Evolutionary conservation across 2,888 invertebrate species (phyloP), one percentile per base, ranked within the genome.

Genomic region (Sipunculus nudus): DNA sequence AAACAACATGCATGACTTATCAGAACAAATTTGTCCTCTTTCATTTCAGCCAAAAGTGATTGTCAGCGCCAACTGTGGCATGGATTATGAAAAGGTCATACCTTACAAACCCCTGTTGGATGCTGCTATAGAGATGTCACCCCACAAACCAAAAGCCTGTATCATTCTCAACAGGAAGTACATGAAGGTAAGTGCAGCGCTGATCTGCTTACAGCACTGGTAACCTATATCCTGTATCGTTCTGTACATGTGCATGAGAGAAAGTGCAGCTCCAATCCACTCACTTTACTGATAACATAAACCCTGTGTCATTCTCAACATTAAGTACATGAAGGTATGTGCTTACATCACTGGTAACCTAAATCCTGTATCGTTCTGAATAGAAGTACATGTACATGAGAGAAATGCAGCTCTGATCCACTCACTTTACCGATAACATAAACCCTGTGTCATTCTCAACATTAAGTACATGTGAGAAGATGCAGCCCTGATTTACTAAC

Each of bases 51-150:
- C 96, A 0, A 93, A 92, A 74, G 89, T 95, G 3, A 89, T 96
- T 29, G 90, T 96, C 32, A 91, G 93, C 0, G 93, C 94, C 0
- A 95, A 93, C 82, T 94, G 92, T 78, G 96, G 96, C 1, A 87
- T 96, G 13, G 96, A 96, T 81, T 95, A 94, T 0, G 89, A 89
- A 65, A 91, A 90, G 85, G 87, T 92, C 57, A 89, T 96, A 58
- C 88, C 88, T 88, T 92, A 94, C 81, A 92, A 92, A 75, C 89
- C 89, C 25, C 91, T 93, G 76, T 81, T 94, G 59, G 92, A 93
- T 80, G 90, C 90, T 75, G 95, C 96, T 0, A 86, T 96, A 21
- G 88, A 89, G 75, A 79, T 86, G 53, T 89, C 79, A n/a, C 70
- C 90, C 0, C 89, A 89, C 80, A 91, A 91, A 79, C 94, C 93